phyloP scores from a whole-genome alignment of 2,113 vertebrate genomes.

The Varanus komodoensis region DNA sequence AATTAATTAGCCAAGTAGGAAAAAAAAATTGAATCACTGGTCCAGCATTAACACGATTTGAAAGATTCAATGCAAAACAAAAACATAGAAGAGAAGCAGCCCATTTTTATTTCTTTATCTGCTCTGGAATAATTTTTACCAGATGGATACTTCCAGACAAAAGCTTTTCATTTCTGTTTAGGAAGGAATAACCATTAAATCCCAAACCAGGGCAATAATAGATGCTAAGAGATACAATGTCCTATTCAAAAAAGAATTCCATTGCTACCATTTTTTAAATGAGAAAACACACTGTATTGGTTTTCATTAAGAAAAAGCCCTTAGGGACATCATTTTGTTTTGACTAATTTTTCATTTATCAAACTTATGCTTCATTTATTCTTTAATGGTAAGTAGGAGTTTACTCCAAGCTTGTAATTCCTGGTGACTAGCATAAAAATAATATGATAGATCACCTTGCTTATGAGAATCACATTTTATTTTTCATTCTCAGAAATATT shows the following conservation, averaged over 20 bases:
- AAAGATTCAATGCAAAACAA: neutral
- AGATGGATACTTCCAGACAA: neutral
- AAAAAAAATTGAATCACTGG: neutral
- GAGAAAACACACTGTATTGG: conserved; percentile 27
- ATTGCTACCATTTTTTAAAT: conserved; percentile 23
- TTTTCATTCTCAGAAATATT: conserved; percentile 21
- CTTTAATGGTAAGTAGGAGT: conserved; percentile 31
- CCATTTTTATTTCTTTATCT: neutral
- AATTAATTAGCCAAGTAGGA: neutral
- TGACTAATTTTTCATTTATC: conserved; percentile 40
- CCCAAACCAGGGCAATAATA: conserved; percentile 25
- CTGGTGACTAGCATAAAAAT: conserved; percentile 31
- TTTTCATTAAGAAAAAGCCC: conserved; percentile 42
- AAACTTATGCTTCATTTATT: conserved; percentile 34
- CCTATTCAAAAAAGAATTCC: conserved; percentile 27
- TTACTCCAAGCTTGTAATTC: conserved; percentile 32
- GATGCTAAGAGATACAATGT: conserved; percentile 31
- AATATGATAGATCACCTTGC: conserved; percentile 20
- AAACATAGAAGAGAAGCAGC: neutral
- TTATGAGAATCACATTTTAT: conserved; percentile 13
- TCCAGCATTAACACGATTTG: neutral
- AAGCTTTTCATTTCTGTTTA: conserved; percentile 11
- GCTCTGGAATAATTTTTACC: conserved; percentile 1
- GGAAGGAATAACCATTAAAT: conserved; percentile 24
- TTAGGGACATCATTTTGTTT: conserved; percentile 25